Percentiles rank a stretch among this genome's conserved stretches.
These are phyloP conservation scores for Drosophila willistoni DNA, from an alignment of 1,140 invertebrate species.

Conservation along the genomic window DNA sequence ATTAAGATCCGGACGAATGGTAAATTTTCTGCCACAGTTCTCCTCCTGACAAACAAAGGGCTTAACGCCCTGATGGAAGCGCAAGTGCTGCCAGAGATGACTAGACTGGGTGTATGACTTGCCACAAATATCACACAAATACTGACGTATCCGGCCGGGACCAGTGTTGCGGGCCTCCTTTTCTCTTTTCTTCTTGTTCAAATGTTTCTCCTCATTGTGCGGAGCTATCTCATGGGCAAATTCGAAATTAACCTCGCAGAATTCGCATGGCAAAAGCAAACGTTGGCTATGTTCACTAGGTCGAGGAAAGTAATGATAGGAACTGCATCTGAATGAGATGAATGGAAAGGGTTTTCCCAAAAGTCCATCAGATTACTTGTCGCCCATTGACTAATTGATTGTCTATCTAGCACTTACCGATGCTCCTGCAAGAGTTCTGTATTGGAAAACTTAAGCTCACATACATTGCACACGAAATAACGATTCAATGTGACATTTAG, in stretches of 20 bases:
- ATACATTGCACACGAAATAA: conserved; percentile 84
- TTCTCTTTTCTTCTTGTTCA: conserved; percentile 70
- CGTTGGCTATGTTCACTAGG: conserved; percentile 38
- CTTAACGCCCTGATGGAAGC: conserved; percentile 86
- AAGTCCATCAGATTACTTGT: background rate
- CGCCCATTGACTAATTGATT: too few relatives aligned
- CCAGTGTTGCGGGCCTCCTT: conserved; percentile 58
- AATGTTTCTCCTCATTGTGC: conserved; percentile 81
- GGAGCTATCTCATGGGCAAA: conserved; percentile 82
- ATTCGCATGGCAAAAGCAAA: conserved; percentile 70
- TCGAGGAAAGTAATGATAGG: conserved; percentile 77
- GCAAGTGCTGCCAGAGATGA: conserved; percentile 86
- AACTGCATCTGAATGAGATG: conserved; percentile 47
- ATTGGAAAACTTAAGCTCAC: conserved; percentile 79
- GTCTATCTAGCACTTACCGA: conserved; percentile 56
- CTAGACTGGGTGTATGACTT: conserved; percentile 86
- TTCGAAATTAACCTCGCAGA: conserved; percentile 74
- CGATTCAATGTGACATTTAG: conserved; percentile 54
- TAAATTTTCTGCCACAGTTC: conserved; percentile 86
- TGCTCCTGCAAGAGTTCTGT: conserved; percentile 83
- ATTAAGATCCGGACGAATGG: conserved; percentile 87
- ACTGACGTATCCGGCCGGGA: conserved; percentile 82
- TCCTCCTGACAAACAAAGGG: conserved; percentile 85
- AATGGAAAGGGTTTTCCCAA: background rate
- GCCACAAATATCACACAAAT: conserved; percentile 86